Evolutionary conservation across 2,888 invertebrate species (phyloP), one percentile per base, ranked within the genome.

Genomic region (Eretmocerus hayati): DNA sequence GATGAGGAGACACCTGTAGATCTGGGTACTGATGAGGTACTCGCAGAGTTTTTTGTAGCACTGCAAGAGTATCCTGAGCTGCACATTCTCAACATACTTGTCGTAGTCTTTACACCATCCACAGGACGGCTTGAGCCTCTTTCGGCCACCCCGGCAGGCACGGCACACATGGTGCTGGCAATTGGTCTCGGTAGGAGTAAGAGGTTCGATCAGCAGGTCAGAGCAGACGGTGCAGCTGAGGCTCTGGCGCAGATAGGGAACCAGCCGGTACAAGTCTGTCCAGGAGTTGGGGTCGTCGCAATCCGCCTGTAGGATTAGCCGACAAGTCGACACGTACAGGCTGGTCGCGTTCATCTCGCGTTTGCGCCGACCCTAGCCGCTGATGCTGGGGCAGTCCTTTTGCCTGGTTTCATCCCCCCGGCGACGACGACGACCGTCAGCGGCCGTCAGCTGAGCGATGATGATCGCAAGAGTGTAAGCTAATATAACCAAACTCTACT

Each of bases 161-260:
- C 83, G 83, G 71, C 93, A 93, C 32, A 93, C 87, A 73, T 90
- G 87, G 73, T 94, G 93, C 69, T 87, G 87, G 73, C 93, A 93
- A 55, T 81, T 82, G 4, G 83, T 81, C 60, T 81, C 83, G 18
- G 80, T 79, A 15, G 91, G 89, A 30, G 87, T 84, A 65, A 83
- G 84, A 5, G 93, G 92, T 65, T 88, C 85, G 58, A 83, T 83
- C 48, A 92, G 72, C 57, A 93, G 77, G 66, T 86, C 84, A 53
- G 86, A 85, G 72, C 94, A 94, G 46, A 92, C 91, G 48, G 87
- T 88, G 74, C 94, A 94, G 59, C 89, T 87, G 61, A 94, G 77
- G 55, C 89, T 85, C 70, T 90, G 89, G 50, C 91, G 80, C 65
- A 93, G 77, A 74, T 87, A 87, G 5, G 90, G 88, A 59, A 93